Evolutionary conservation across 2,113 vertebrate species (phyloP).

Genomic region (Romanogobio albipinnatus): DNA sequence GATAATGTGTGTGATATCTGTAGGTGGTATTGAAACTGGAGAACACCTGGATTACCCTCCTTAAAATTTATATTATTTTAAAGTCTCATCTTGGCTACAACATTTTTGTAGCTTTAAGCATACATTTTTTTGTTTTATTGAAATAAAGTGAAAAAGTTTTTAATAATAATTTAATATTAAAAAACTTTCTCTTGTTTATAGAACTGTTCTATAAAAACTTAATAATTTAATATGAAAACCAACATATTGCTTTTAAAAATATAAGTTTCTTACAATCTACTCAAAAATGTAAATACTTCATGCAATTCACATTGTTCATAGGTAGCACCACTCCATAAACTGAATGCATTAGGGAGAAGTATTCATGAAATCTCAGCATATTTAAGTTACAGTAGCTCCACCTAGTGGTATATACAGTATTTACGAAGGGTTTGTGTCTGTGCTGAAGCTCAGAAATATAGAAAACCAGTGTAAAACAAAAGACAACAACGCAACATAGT

Average conservation of each 20-base stretch:
- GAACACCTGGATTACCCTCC: neutral
- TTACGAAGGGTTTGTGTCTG: neutral
- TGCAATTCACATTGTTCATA: neutral
- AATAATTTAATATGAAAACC: neutral
- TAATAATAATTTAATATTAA: too few species aligned
- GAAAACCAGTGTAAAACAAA: neutral
- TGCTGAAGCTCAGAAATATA: neutral
- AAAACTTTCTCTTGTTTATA: neutral
- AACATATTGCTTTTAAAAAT: neutral
- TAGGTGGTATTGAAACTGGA: slow-evolving; percentile 5
- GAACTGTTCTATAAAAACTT: neutral
- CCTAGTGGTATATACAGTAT: slow-evolving; percentile 16
- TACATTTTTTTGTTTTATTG: neutral
- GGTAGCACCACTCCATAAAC: slow-evolving; percentile 15
- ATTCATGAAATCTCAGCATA: neutral
- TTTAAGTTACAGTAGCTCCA: slow-evolving; percentile 16
- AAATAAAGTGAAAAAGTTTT: too few species aligned
- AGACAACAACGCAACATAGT: neutral
- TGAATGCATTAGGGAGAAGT: neutral
- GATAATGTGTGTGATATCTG: neutral
- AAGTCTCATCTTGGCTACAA: neutral
- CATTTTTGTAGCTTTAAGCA: neutral
- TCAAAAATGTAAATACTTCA: neutral
- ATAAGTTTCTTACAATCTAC: neutral
- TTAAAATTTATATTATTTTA: neutral